Conservation (phyloP, 2,888 invertebrate genomes). For the Sipha maydis region DNA sequence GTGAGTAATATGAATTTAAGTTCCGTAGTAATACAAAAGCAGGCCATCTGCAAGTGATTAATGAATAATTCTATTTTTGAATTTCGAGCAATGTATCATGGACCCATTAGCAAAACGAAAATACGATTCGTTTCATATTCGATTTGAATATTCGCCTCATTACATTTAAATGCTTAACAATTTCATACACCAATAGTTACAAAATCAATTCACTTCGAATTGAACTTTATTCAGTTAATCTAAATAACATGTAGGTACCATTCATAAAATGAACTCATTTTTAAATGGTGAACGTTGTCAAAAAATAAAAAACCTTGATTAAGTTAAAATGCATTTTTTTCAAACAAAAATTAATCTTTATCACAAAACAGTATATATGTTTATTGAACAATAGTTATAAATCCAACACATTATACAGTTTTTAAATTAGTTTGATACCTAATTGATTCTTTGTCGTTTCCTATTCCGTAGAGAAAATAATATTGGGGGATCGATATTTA, state of each 20-base stretch:
- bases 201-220: slow-evolving; percentile 4
- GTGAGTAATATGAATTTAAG: no score
- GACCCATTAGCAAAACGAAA: neutral
- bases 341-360: no score
- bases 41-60: slow-evolving; percentile 16
- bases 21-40: neutral
- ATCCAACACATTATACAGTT: no score
- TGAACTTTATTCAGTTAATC: neutral
- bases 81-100: slow-evolving; percentile 1
- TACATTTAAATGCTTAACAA: slow-evolving; percentile 29
- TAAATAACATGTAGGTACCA: neutral
- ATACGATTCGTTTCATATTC: slow-evolving; percentile 26
- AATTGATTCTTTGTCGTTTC: no score
- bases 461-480: no score
- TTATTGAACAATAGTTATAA: no score
- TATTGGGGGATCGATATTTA: no score
- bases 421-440: no score
- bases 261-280: neutral
- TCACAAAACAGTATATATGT: no score
- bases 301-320: neutral
- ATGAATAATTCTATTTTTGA: slow-evolving; percentile 4
- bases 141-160: slow-evolving; percentile 30
- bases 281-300: neutral
- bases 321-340: no score
- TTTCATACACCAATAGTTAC: slow-evolving; percentile 17